Percentiles rank a stretch among this genome's conserved stretches.
Evolutionary conservation across 1,140 invertebrate species (phyloP).

Genomic region (Drosophila serrata): DNA sequence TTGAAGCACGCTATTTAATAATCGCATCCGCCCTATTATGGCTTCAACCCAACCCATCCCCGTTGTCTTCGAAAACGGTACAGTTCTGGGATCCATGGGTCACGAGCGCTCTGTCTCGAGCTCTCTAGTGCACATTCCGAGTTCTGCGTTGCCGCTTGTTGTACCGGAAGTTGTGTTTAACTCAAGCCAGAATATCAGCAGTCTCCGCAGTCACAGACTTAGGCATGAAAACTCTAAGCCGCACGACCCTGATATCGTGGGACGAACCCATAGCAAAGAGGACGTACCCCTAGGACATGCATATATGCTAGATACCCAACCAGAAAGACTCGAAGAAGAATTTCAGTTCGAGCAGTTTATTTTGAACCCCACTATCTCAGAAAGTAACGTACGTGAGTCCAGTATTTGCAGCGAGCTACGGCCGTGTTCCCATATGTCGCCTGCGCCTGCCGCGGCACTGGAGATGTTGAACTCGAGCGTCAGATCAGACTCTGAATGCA

Average conservation of each 20-base stretch:
- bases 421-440: not conserved
- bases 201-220: slow-evolving; percentile 33
- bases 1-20: not conserved
- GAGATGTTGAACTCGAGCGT: slow-evolving; percentile 63
- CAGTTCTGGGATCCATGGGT: slow-evolving; percentile 70
- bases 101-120: slow-evolving; percentile 34
- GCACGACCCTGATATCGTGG: no score
- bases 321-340: slow-evolving; percentile 38
- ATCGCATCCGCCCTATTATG: slow-evolving; percentile 24
- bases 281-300: slow-evolving; percentile 11
- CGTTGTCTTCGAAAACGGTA: slow-evolving; percentile 76
- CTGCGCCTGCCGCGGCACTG: not conserved
- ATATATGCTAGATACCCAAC: slow-evolving; percentile 36
- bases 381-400: slow-evolving; percentile 73
- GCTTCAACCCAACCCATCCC: slow-evolving; percentile 34
- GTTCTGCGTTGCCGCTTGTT: slow-evolving; percentile 26
- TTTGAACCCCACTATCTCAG: slow-evolving; percentile 67
- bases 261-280: slow-evolving; percentile 10
- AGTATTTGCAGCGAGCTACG: slow-evolving; percentile 64
- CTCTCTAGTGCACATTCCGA: slow-evolving; percentile 23
- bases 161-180: slow-evolving; percentile 78
- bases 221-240: slow-evolving; percentile 34
- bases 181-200: slow-evolving; percentile 58
- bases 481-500: slow-evolving; percentile 50
- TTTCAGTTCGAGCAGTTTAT: slow-evolving; percentile 71